phyloP scores from a whole-genome alignment of 2,113 vertebrate species.

The Rhadina sibilatrix region DNA sequence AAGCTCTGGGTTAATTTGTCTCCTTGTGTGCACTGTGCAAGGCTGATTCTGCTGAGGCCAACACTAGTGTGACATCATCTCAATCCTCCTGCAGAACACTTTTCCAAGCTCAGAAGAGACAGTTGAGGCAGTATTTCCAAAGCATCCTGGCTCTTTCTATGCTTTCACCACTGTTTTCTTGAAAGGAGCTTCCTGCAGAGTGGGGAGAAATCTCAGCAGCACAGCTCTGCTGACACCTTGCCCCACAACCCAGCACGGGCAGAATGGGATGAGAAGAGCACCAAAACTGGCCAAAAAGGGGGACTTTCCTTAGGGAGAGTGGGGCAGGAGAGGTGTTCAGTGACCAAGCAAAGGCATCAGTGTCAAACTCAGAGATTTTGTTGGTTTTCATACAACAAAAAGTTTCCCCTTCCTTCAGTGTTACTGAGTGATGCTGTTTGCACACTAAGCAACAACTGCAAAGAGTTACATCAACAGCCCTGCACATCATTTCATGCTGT shows the following conservation, averaged over 20 bases:
- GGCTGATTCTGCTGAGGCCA: constrained; percentile 1
- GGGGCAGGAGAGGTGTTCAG: not conserved
- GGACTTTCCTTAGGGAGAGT: not conserved
- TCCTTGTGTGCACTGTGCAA: not conserved
- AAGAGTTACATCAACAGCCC: accelerated
- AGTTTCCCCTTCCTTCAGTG: not conserved
- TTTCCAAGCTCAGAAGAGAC: not conserved
- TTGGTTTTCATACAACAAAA: not conserved
- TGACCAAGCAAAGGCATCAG: not conserved
- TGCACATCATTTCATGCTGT: accelerated
- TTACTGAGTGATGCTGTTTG: not conserved
- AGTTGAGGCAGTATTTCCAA: not conserved
- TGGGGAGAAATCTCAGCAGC: not conserved
- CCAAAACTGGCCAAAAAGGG: not conserved
- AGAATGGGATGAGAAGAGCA: accelerated
- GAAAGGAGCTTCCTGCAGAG: not conserved
- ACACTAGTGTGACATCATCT: not conserved
- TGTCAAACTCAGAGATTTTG: not conserved
- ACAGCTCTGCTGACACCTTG: not conserved
- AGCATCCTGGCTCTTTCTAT: not conserved
- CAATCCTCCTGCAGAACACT: not conserved
- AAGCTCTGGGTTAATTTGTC: not conserved
- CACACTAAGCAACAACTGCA: not conserved
- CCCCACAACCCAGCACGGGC: not conserved
- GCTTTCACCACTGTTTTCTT: not conserved